Evolutionary conservation across 2,797 vertebrate genomes (phyloP).

Genomic region (Pristis pectinata): DNA sequence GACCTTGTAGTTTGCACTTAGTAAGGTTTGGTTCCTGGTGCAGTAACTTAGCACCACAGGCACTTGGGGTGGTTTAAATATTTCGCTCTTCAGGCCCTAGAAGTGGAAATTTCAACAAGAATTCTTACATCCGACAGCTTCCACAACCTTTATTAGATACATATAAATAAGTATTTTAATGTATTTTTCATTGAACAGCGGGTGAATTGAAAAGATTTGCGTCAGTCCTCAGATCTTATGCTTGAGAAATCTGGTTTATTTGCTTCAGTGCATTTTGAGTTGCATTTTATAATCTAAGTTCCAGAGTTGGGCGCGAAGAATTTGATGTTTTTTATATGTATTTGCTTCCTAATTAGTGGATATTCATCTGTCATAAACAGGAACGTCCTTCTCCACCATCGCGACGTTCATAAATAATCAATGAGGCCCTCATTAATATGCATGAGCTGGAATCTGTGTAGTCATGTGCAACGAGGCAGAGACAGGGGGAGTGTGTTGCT

Average conservation of each 20-base stretch:
- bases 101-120: neutral
- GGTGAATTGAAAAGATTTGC: neutral
- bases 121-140: neutral
- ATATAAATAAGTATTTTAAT: neutral
- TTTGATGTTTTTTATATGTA: conserved; percentile 70
- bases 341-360: conserved; percentile 79
- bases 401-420: conserved; percentile 81
- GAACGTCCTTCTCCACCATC: conserved; percentile 69
- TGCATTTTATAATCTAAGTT: conserved; percentile 47
- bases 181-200: neutral
- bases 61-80: neutral
- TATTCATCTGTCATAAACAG: conserved; percentile 61
- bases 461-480: conserved; percentile 78
- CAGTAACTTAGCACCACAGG: neutral
- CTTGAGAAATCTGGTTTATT: neutral
- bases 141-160: too few relatives aligned
- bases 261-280: neutral
- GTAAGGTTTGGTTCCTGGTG: too few relatives aligned
- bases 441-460: conserved; percentile 78
- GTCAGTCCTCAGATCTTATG: neutral
- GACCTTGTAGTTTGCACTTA: neutral
- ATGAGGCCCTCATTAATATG: conserved; percentile 74
- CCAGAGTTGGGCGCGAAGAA: conserved; percentile 67
- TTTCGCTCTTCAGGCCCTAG: neutral
- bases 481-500: conserved; percentile 72